These are phyloP conservation scores for Esox niger DNA, from an alignment of 2,113 vertebrate genomes.

Conservation along the genomic window DNA sequence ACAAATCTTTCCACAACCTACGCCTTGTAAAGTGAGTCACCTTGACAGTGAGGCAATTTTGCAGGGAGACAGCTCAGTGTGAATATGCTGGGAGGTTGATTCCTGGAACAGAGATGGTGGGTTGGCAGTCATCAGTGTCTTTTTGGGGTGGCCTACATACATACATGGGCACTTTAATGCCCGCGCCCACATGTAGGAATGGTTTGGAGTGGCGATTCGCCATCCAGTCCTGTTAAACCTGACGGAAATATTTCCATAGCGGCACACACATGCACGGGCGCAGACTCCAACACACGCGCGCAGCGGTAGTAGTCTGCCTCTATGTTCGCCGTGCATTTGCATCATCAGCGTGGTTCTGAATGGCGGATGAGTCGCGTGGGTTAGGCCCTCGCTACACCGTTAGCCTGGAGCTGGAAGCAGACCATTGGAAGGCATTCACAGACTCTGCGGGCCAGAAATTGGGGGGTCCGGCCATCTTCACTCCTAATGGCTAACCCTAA, in stretches of 20 bases:
- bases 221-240: neutral
- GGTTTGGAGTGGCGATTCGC: constrained; percentile 34
- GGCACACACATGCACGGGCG: neutral
- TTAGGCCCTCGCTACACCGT: too few species aligned
- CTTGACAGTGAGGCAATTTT: constrained; percentile 15
- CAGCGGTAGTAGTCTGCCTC: neutral
- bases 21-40: constrained; percentile 16
- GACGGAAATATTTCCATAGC: too few species aligned
- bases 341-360: neutral
- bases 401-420: too few species aligned
- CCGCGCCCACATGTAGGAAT: constrained; percentile 10
- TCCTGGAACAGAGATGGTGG: neutral
- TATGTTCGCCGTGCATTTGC: constrained; percentile 21
- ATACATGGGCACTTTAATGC: constrained; percentile 25
- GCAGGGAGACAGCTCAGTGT: constrained; percentile 19
- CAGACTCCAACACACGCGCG: too few species aligned
- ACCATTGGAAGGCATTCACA: too few species aligned
- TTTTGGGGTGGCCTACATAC: neutral
- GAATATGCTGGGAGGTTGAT: constrained; percentile 27
- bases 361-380: too few species aligned
- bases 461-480: too few species aligned
- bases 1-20: neutral
- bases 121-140: constrained; percentile 2
- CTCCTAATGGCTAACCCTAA: too few species aligned
- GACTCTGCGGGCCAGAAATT: too few species aligned